Evolutionary conservation across 2,113 vertebrate genomes (phyloP).

Genomic region (Neolamprologus modestus): DNA sequence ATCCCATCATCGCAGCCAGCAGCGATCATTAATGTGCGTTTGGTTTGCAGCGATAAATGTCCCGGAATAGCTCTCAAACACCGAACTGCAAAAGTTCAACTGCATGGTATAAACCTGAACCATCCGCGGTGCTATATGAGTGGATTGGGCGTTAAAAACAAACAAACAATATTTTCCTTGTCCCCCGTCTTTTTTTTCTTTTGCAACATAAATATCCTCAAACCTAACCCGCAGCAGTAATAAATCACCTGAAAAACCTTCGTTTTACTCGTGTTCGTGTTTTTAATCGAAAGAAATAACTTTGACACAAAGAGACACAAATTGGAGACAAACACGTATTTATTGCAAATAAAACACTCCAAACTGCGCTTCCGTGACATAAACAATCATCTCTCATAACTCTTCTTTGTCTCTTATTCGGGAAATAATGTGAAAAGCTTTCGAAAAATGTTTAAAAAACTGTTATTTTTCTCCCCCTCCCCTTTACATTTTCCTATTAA

Average conservation of each 20-base stretch:
- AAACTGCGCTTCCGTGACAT: not conserved
- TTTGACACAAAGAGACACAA: constrained; percentile 36
- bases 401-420: not conserved
- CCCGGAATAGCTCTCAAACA: not conserved
- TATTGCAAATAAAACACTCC: constrained; percentile 39
- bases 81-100: constrained; percentile 3
- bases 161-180: not conserved
- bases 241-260: not conserved
- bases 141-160: not conserved
- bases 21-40: not conserved
- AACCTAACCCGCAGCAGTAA: not conserved
- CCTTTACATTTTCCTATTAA: not conserved
- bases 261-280: not conserved
- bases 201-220: not conserved
- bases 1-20: not conserved
- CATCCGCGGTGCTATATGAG: not conserved
- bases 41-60: not conserved
- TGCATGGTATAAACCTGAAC: not conserved
- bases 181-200: not conserved
- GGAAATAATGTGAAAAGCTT: not conserved
- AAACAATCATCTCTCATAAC: not conserved
- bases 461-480: not conserved
- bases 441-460: not conserved
- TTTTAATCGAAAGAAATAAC: constrained; percentile 1
- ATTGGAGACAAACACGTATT: constrained; percentile 16